phyloP scores from a whole-genome alignment of 2,888 invertebrate genomes.

The Anagyrus pseudococci region DNA sequence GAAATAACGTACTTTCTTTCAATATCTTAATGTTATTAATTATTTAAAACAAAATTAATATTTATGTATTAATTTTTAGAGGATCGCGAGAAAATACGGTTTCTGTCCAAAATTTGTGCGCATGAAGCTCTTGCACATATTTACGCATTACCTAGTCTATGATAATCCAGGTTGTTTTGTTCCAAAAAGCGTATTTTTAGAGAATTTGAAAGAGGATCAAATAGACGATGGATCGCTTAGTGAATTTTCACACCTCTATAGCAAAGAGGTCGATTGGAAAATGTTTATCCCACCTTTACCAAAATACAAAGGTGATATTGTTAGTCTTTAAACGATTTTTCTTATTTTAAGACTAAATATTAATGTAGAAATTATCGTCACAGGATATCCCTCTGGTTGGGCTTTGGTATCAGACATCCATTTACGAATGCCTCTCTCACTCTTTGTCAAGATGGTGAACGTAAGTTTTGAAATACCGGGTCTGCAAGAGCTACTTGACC shows the following conservation, averaged over 20 bases:
- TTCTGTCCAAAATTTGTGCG: conserved; percentile 72
- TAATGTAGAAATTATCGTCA: conserved; percentile 24
- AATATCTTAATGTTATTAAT: background rate
- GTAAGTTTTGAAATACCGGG: conserved; percentile 67
- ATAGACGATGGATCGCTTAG: conserved; percentile 57
- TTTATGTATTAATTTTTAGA: conserved; percentile 37
- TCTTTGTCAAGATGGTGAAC: conserved; percentile 74
- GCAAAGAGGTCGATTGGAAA: conserved; percentile 69
- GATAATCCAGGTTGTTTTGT: conserved; percentile 62
- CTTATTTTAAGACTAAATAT: too few species aligned
- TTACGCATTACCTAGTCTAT: conserved; percentile 74
- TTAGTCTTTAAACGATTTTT: too few species aligned
- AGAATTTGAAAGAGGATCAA: conserved; percentile 49
- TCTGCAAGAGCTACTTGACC: conserved; percentile 67
- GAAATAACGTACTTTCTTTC: conserved; percentile 18
- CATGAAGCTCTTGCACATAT: conserved; percentile 72
- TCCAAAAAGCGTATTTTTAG: conserved; percentile 46
- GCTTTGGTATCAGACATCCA: conserved; percentile 73
- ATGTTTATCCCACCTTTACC: conserved; percentile 76
- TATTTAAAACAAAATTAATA: conserved; percentile 1
- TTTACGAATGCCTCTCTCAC: conserved; percentile 72
- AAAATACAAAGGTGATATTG: conserved; percentile 62
- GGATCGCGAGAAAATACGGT: conserved; percentile 62
- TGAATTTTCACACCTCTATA: conserved; percentile 64
- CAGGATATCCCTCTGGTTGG: conserved; percentile 72